Base-by-base conservation (phyloP, 2,888 invertebrate species). In the Zelleria hepariella region DNA sequence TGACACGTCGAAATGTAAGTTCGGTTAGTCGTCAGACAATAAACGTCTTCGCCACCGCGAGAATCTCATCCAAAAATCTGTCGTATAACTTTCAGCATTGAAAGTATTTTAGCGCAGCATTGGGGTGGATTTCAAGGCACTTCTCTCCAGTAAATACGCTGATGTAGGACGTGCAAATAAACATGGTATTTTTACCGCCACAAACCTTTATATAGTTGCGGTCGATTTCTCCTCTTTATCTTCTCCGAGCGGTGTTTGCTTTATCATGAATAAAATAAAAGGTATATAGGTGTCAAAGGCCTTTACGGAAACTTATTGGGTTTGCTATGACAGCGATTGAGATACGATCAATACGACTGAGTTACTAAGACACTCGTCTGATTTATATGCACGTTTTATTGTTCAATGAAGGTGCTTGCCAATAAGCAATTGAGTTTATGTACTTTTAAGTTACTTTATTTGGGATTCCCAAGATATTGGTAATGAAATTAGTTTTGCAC, bases 81-180 rank as follows among this genome's bases (percentile, higher is more conserved):
- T 73, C 79, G 67, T 86, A 83, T 75, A 70, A 65, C 67, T 70
- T 68, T 69, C 56, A 47, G 0, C 57, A 55, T 70, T 68, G 63
- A 77, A 71, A 66, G 63, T 74, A 67, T 78, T 82, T 83, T 82
- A 60, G 72, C 65, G 56, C 68, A 65, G 62, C 64, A 60, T 62
- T 67, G 59, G 57, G 63, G 60, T 61, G 57, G 70, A 64, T 61
- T 72, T 69, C 83, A 73, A 70, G 78, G 63, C 78, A 63, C 66
- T 83, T 78, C 77, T 74, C 70, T 73, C 67, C 77, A 68, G 66
- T 68, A 69, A 70, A 64, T 71, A 69, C 73, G 70, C 77, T 82
- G 84, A 86, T 85, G 86, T 87, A 85, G 86, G 86, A 87, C 87
- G 86, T 86, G 87, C 83, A 86, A 87, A 87, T 88, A 88, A 88